Evolutionary conservation across 2,113 vertebrate genomes (phyloP).

Genomic region (Calypte anna): DNA sequence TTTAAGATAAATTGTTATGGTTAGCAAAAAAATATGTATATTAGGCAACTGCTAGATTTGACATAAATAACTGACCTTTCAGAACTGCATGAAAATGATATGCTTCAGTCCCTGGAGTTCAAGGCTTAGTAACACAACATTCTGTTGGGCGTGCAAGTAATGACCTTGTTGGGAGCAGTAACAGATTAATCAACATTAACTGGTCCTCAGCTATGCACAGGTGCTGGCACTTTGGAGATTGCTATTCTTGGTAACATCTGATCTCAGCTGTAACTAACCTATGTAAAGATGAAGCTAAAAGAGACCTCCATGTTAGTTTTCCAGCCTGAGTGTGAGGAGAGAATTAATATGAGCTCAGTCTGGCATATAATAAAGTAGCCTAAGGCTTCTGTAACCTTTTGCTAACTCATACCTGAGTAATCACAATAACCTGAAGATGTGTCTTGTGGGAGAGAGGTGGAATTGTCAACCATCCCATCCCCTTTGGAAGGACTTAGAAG

Average conservation of each 20-base stretch:
- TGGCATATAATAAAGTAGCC: neutral
- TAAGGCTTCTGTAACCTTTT: neutral
- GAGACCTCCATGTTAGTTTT: neutral
- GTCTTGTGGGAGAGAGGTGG: neutral
- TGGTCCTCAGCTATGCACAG: neutral
- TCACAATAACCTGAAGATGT: neutral
- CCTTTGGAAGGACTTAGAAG: neutral
- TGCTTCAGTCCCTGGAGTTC: neutral
- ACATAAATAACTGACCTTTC: neutral
- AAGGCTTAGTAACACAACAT: neutral
- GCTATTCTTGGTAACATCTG: accelerated
- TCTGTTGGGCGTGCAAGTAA: neutral
- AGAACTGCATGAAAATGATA: neutral
- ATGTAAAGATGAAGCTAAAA: neutral
- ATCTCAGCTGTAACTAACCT: neutral
- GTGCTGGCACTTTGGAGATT: neutral
- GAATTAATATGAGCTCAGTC: neutral
- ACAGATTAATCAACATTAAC: neutral
- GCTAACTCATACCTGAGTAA: neutral
- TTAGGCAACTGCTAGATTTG: neutral
- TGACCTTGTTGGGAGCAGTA: neutral
- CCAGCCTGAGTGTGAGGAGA: neutral
- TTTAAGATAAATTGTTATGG: neutral
- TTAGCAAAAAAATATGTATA: neutral
- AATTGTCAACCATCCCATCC: neutral